Evolutionary conservation across 1,140 invertebrate genomes (phyloP), one percentile per base, ranked within the genome.

Genomic region (Andricus grossulariae): DNA sequence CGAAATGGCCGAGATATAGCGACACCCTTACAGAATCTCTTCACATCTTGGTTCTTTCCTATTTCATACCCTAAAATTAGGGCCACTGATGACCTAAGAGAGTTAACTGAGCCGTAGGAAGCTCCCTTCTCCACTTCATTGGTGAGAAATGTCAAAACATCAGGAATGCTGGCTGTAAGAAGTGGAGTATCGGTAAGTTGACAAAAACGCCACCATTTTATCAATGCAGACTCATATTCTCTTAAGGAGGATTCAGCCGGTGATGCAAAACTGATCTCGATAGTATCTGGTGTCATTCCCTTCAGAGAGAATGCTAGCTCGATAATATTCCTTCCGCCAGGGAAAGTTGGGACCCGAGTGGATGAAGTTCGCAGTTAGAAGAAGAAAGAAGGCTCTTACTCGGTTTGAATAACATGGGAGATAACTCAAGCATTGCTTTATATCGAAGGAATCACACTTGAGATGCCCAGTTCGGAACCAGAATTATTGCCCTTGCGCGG

Each of bases 11-110:
- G 71, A 11, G 50, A 10, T 39, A 74, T 55, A 8, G 66, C 8
- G 13, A n/a, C n/a, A 80, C 18, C 3, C 80, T 55, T 78, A 39
- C 78, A 80, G 32, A 82, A 80, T 15, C 82, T 50, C n/a, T 66
- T 80, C 2, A 82, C 18, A 45, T 51, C 72, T 3, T 72, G 5
- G 52, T 83, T 73, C 57, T 74, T 13, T 13, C 39, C 79, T 5
- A 80, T 71, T 0, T 80, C n/a, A 7, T 51, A 50, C 1, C 76
- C 75, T 0, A 78, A 13, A 4, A 83, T n/a, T 6, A 83, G 13
- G 0, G 82, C 72, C 11, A 83, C 25, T 7, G 77, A 77, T 39
- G 79, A 83, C 49, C 77, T 71, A 16, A 66, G 72, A 2, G 50
- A 77, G 19, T 79, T 81, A 8, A 83, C 11, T 2, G 77, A 51